Percentiles rank a stretch among this genome's conserved stretches.
These are phyloP conservation scores for Oreohelix idahoensis DNA, from an alignment of 1,140 invertebrate genomes.

Conservation along the genomic window DNA sequence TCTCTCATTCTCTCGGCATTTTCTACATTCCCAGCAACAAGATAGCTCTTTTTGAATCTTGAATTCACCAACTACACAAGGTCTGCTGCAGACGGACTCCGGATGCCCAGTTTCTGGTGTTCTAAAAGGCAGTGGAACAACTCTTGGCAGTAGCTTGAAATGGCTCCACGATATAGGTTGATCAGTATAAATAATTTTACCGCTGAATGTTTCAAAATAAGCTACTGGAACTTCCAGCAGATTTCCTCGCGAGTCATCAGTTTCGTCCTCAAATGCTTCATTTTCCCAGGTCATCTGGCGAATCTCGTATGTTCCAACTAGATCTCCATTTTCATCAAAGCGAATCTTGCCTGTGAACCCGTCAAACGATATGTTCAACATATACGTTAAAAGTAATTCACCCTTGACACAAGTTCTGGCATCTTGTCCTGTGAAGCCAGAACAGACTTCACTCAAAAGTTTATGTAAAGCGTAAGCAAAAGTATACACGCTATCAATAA, in stretches of 20 bases:
- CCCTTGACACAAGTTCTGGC: not conserved
- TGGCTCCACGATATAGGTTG: not conserved
- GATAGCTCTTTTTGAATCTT: slow-evolving; percentile 37
- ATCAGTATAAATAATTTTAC: not conserved
- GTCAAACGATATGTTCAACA: not conserved
- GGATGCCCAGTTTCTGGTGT: slow-evolving; percentile 23
- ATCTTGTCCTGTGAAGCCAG: not conserved
- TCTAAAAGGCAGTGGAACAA: not conserved
- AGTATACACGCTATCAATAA: not conserved
- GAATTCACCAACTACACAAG: slow-evolving; percentile 38
- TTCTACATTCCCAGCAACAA: slow-evolving; percentile 51
- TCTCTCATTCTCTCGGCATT: slow-evolving; percentile 49
- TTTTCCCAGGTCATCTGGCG: not conserved
- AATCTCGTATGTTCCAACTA: slow-evolving; percentile 10
- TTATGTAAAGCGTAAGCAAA: not conserved
- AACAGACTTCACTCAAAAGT: not conserved
- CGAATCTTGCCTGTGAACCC: not conserved
- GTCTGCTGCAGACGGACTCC: slow-evolving; percentile 51
- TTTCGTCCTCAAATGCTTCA: not conserved
- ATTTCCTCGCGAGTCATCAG: not conserved
- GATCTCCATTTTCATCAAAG: not conserved
- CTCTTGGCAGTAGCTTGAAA: not conserved
- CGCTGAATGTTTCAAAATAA: not conserved
- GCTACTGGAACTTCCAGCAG: not conserved
- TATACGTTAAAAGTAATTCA: not conserved